Base-by-base conservation (phyloP, 2,113 vertebrate species). In the Raja brachyura region DNA sequence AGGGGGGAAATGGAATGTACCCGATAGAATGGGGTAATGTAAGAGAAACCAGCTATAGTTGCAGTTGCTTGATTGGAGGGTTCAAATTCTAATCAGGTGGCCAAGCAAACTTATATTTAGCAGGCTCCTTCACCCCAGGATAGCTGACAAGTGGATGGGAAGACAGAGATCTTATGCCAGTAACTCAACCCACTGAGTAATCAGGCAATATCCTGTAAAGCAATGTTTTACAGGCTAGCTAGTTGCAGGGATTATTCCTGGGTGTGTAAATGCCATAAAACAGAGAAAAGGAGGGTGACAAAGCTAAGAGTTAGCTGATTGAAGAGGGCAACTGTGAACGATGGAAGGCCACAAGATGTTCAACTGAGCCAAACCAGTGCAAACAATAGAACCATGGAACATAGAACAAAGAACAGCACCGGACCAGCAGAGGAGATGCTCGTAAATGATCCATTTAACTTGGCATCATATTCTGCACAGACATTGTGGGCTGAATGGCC, bases 181-280 rank as follows among this genome's bases (percentile, higher is more conserved):
- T 63, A 86, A 63, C 63, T 86, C 83, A 73, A 86, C 83, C 83
- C 61, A 86, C 81, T 61, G 25, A 86, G 28, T 61, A 28, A 31
- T 59, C 83, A n/a, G 11, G 0, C 25, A n/a, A 86, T 59, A 86
- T 63, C 83, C 28, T 86, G 83, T 86, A 86, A 86, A 86, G 9
- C 83, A 86, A 31, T 86, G 83, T 63, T 63, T 86, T 63, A 86
- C 59, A 63, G 59, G 4, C 83, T 18, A 59, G 83, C 28, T n/a
- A 61, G 61, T 31, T 28, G 31, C 28, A 16, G 59, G 61, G 59
- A 63, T 86, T n/a, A 86, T 61, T 86, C 83, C 14, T 31, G 83
- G 83, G 9, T 59, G 5, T 14, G 25, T 63, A 63, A 63, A 63
- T 31, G 13, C 31, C 61, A 31, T 31, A 63, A 73, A 61, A 4